phyloP scores from a whole-genome alignment of 2,113 vertebrate genomes.

The Sporophila hypoxantha region DNA sequence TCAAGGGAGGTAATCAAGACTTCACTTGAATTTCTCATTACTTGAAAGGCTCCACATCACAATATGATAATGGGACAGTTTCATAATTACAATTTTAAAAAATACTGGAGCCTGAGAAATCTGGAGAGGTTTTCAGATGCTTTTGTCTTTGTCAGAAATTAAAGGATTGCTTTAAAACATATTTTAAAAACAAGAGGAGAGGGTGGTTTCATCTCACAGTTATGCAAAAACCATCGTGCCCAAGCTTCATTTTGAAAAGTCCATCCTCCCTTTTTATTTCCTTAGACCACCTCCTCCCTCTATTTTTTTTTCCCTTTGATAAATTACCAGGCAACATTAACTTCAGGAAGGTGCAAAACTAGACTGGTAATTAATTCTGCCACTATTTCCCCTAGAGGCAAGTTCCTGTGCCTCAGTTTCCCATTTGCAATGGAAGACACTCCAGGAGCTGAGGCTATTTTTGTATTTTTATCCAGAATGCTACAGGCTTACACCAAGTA shows the following conservation, averaged over 20 bases:
- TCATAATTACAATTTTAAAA: slow-evolving; percentile 35
- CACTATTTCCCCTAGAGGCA: background rate
- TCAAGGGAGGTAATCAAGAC: slow-evolving; percentile 58
- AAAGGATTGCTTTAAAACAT: slow-evolving; percentile 13
- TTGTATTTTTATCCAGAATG: background rate
- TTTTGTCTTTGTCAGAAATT: slow-evolving; percentile 40
- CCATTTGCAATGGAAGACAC: background rate
- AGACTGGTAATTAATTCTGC: background rate
- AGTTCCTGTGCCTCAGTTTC: background rate
- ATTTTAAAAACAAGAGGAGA: background rate
- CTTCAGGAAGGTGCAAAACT: background rate
- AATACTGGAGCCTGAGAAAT: slow-evolving; percentile 1
- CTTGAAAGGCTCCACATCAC: slow-evolving; percentile 51
- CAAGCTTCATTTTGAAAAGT: background rate
- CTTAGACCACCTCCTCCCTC: background rate
- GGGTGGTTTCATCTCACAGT: background rate
- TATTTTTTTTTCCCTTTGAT: background rate
- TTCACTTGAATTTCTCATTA: slow-evolving; percentile 57
- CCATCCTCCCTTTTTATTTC: background rate
- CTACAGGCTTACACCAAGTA: background rate
- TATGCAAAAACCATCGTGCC: background rate
- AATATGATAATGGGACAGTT: slow-evolving; percentile 58
- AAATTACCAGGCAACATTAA: background rate
- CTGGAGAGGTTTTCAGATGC: slow-evolving; percentile 17
- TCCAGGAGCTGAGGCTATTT: background rate